Percentiles rank a stretch among this genome's conserved stretches.
Evolutionary conservation across 2,113 vertebrate species (phyloP).

Genomic region (Ciconia boyciana): DNA sequence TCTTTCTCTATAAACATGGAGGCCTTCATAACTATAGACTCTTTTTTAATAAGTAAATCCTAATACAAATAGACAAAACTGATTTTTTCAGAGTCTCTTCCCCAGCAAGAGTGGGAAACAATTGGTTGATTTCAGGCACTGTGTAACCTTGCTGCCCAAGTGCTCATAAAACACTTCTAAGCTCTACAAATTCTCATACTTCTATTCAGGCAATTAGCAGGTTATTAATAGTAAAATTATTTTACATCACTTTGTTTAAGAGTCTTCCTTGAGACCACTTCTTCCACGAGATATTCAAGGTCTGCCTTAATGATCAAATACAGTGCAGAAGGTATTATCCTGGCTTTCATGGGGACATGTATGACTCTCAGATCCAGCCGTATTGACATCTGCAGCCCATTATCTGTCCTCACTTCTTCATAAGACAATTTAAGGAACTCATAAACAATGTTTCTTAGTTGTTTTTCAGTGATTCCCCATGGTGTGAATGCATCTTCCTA

Average conservation of each 20-base stretch:
- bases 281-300: background rate
- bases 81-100: background rate
- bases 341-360: background rate
- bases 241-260: background rate
- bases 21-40: background rate
- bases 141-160: background rate
- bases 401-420: background rate
- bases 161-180: background rate
- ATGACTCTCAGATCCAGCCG: background rate
- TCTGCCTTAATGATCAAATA: background rate
- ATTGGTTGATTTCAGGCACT: background rate
- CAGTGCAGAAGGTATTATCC: background rate
- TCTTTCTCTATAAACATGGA: background rate
- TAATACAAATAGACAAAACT: background rate
- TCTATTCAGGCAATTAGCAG: background rate
- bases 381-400: background rate
- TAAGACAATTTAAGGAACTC: background rate
- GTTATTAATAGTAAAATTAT: background rate
- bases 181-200: background rate
- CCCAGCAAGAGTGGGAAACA: background rate
- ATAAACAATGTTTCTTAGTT: background rate
- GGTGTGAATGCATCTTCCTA: background rate
- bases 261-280: background rate
- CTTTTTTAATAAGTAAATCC: background rate
- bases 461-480: background rate